phyloP scores from a whole-genome alignment of 2,113 vertebrate species.

The Hucho hucho region DNA sequence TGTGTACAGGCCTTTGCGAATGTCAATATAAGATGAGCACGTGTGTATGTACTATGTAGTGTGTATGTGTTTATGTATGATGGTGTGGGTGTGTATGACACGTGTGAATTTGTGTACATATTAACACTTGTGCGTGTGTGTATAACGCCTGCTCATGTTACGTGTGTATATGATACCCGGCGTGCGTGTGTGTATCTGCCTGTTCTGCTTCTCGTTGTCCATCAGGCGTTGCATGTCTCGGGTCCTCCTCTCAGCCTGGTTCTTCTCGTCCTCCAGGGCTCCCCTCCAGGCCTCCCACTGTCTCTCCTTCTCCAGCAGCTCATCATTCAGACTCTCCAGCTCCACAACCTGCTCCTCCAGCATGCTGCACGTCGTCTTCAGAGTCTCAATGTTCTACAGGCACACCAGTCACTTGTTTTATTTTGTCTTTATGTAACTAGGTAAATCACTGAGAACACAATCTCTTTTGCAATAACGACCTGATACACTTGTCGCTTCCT shows the following conservation, averaged over 20 bases:
- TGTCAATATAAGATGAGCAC: no score
- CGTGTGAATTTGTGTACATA: no score
- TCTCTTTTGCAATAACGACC: no score
- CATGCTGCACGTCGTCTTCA: conserved; percentile 99
- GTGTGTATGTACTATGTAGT: no score
- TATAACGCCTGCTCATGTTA: neutral
- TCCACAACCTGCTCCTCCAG: conserved; percentile 98
- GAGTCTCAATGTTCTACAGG: conserved; percentile 93
- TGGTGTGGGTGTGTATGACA: no score
- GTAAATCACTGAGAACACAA: no score
- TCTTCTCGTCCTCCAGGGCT: conserved; percentile 94
- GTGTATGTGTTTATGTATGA: no score
- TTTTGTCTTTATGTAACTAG: no score
- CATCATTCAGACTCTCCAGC: conserved; percentile 94
- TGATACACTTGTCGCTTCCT: no score
- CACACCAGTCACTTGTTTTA: neutral
- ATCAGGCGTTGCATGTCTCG: conserved; percentile 92
- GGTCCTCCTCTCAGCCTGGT: conserved; percentile 91
- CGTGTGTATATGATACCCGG: neutral
- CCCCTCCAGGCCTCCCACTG: conserved; percentile 96
- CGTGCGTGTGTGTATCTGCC: conserved; percentile 64
- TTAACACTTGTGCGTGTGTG: no score
- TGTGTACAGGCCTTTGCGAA: no score
- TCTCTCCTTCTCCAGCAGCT: conserved; percentile 93
- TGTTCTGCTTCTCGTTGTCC: conserved; percentile 96